Percentiles rank a stretch among this genome's conserved stretches.
Evolutionary conservation across 2,113 vertebrate species (phyloP).

Genomic region (Rhodinocichla rosea): DNA sequence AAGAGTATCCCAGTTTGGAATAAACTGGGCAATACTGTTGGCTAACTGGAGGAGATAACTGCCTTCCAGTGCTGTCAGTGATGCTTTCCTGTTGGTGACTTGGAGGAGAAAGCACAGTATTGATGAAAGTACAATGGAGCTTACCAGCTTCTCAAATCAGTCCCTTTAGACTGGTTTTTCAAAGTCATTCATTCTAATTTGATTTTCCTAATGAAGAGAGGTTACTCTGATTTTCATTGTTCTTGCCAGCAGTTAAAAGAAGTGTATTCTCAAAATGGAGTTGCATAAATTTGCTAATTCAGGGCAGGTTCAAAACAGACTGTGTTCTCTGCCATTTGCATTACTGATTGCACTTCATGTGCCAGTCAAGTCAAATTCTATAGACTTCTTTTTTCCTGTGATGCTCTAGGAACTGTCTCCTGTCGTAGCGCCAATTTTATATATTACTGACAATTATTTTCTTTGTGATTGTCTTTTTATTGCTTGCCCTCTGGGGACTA

Average conservation of each 20-base stretch:
- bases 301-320: not conserved
- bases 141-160: not conserved
- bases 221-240: not conserved
- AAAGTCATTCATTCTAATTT: not conserved
- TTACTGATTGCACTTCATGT: not conserved
- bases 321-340: not conserved
- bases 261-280: not conserved
- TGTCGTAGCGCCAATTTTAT: slow-evolving; percentile 73
- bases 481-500: slow-evolving; percentile 86
- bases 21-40: not conserved
- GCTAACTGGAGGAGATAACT: not conserved
- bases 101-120: not conserved
- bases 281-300: not conserved
- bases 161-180: not conserved
- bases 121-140: not conserved
- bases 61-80: not conserved
- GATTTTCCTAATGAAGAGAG: not conserved
- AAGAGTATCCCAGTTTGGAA: not conserved
- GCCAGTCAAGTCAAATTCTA: not conserved
- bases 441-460: slow-evolving; percentile 90
- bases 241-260: not conserved
- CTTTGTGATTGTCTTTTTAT: slow-evolving; percentile 92
- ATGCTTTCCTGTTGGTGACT: not conserved
- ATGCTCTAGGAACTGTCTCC: slow-evolving; percentile 82
- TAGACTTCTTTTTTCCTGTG: slow-evolving; percentile 52